phyloP scores from a whole-genome alignment of 2,113 vertebrate species.

The Calypte anna region DNA sequence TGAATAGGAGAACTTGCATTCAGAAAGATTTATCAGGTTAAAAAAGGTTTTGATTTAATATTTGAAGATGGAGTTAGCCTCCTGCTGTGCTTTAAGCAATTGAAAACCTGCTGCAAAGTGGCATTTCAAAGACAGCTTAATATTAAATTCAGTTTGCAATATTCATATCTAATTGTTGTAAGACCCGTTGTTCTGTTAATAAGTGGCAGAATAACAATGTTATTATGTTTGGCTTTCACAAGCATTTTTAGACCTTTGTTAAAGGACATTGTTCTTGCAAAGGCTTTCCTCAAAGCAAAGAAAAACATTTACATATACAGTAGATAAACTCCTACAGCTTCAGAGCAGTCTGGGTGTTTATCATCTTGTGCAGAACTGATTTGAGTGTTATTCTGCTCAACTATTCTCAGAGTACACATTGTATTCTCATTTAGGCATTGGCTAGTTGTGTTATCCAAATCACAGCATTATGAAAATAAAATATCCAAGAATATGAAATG shows the following conservation, averaged over 20 bases:
- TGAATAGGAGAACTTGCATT: slow-evolving; percentile 67
- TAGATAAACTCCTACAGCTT: slow-evolving; percentile 71
- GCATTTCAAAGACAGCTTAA: slow-evolving; percentile 81
- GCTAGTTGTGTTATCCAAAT: slow-evolving; percentile 65
- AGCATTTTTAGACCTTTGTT: slow-evolving; percentile 75
- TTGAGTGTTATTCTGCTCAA: slow-evolving; percentile 59
- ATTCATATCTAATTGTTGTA: slow-evolving; percentile 81
- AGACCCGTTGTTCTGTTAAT: slow-evolving; percentile 77
- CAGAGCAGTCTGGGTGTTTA: slow-evolving; percentile 63
- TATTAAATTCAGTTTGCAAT: slow-evolving; percentile 81
- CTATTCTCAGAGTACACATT: slow-evolving; percentile 60
- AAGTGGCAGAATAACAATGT: slow-evolving; percentile 77
- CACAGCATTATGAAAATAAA: slow-evolving; percentile 65
- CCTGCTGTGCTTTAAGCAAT: slow-evolving; percentile 81
- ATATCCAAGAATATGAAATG: slow-evolving; percentile 49
- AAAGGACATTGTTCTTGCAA: slow-evolving; percentile 71
- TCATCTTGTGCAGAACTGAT: slow-evolving; percentile 65
- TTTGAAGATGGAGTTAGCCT: slow-evolving; percentile 82
- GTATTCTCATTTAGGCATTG: slow-evolving; percentile 62
- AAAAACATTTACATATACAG: slow-evolving; percentile 71
- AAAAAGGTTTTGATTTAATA: slow-evolving; percentile 83
- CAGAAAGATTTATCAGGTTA: slow-evolving; percentile 77
- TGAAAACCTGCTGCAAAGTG: slow-evolving; percentile 81
- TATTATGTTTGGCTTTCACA: slow-evolving; percentile 74
- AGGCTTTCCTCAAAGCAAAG: slow-evolving; percentile 64